Conservation (phyloP, 2,113 vertebrate species). For the Nannobrachium achirus region DNA sequence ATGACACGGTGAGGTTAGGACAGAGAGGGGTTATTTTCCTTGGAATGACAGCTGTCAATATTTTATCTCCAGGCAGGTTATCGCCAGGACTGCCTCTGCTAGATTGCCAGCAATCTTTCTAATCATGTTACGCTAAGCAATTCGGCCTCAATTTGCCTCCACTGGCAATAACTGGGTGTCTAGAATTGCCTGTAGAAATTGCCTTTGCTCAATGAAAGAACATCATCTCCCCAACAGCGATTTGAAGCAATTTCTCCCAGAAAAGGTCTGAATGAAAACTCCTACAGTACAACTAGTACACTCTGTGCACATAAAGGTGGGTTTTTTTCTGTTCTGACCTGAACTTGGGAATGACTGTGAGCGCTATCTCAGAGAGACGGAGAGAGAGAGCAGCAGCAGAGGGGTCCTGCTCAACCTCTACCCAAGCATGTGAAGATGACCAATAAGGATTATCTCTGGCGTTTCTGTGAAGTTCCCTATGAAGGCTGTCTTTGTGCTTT, state of each 20-base stretch:
- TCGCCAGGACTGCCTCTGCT: slow-evolving; percentile 22
- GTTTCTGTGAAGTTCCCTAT: neutral
- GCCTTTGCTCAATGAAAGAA: slow-evolving; percentile 19
- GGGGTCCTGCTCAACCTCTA: neutral
- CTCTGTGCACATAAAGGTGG: slow-evolving; percentile 1
- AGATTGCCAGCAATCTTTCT: slow-evolving; percentile 57
- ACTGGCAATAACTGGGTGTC: slow-evolving; percentile 40
- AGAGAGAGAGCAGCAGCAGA: neutral
- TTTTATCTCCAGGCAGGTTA: slow-evolving; percentile 18
- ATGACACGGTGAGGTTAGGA: slow-evolving; percentile 2
- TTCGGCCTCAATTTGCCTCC: slow-evolving; percentile 52
- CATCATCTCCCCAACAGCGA: slow-evolving; percentile 24
- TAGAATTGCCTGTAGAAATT: slow-evolving; percentile 53
- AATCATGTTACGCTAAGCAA: slow-evolving; percentile 60
- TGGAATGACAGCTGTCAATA: slow-evolving; percentile 47
- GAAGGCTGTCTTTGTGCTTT: slow-evolving; percentile 17
- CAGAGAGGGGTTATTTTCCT: neutral
- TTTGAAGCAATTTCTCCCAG: slow-evolving; percentile 23
- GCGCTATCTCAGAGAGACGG: neutral
- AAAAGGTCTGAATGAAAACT: slow-evolving; percentile 18
- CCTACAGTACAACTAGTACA: slow-evolving; percentile 2
- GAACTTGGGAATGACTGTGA: neutral
- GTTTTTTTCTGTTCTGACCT: slow-evolving; percentile 7
- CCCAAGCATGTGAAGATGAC: neutral
- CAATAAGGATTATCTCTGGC: neutral